phyloP scores from a whole-genome alignment of 2,113 vertebrate species.

The Bambusicola thoracicus region DNA sequence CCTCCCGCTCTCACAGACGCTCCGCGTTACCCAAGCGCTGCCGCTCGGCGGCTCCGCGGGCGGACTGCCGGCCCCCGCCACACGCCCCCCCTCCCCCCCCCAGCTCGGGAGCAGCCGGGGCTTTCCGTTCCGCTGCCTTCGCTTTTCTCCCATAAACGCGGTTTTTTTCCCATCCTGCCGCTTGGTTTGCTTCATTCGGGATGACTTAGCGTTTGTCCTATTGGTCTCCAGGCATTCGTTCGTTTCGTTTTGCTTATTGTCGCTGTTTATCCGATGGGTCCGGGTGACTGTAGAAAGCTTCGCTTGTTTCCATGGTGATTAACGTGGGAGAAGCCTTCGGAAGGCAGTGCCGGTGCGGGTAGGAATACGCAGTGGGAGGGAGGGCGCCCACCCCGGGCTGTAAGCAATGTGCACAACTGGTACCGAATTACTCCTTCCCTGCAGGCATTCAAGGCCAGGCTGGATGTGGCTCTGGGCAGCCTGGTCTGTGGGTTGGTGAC shows the following conservation, averaged over 20 bases:
- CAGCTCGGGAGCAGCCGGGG: background rate
- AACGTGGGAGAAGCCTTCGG: background rate
- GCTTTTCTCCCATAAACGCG: fast-evolving
- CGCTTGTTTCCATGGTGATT: constrained; percentile 12
- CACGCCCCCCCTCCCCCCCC: background rate
- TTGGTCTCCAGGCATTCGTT: fast-evolving
- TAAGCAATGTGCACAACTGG: background rate
- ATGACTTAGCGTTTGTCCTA: fast-evolving
- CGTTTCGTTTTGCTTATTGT: background rate
- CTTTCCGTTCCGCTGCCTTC: background rate
- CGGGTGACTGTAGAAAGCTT: background rate
- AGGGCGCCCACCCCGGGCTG: no score
- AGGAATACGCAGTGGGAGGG: no score
- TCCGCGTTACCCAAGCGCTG: no score
- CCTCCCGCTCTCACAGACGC: no score
- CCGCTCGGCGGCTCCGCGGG: background rate
- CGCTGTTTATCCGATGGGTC: background rate
- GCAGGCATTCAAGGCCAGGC: no score
- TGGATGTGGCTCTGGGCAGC: no score
- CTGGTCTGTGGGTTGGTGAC: no score
- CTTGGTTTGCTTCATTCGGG: fast-evolving
- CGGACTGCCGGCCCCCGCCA: no score
- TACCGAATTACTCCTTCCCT: no score
- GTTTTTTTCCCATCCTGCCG: background rate
- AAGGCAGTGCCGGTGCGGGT: background rate